Evolutionary conservation across 2,797 vertebrate species (phyloP).

Genomic region (Phataginus tetradactyla): DNA sequence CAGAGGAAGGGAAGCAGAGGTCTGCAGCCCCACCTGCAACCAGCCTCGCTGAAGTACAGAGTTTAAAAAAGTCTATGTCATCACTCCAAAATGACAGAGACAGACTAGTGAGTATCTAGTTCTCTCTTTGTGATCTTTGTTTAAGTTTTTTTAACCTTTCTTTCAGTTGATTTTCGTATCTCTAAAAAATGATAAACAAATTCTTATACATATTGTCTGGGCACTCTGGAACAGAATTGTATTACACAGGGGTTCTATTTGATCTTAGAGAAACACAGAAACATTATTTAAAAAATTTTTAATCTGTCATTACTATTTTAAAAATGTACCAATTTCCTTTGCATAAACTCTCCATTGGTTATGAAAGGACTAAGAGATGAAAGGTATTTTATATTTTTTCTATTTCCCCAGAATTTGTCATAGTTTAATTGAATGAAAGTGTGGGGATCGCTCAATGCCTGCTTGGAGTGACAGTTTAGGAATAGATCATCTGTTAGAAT

Average conservation of each 20-base stretch:
- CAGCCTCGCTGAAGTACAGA: slow-evolving; percentile 90
- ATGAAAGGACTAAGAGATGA: neutral
- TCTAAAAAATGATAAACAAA: slow-evolving; percentile 14
- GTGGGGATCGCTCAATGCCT: neutral
- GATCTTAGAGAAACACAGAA: slow-evolving; percentile 7
- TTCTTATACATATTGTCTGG: neutral
- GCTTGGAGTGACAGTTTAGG: neutral
- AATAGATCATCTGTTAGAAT: neutral
- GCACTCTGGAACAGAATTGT: neutral
- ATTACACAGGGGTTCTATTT: neutral
- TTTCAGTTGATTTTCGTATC: slow-evolving; percentile 45
- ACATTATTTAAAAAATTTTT: slow-evolving; percentile 28
- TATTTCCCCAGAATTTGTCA: slow-evolving; percentile 42
- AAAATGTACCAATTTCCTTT: slow-evolving; percentile 2
- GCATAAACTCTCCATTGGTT: neutral
- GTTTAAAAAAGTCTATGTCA: slow-evolving; percentile 94
- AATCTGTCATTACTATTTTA: neutral
- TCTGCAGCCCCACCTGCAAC: slow-evolving; percentile 73
- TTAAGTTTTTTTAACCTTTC: slow-evolving; percentile 10
- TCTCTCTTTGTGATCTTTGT: neutral
- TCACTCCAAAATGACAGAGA: slow-evolving; percentile 96
- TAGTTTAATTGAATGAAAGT: slow-evolving; percentile 1
- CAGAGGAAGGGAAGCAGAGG: slow-evolving; percentile 79
- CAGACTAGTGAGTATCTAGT: slow-evolving; percentile 90
- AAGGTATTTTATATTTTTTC: slow-evolving; percentile 9